A percentile compares a stretch with the other conserved stretches of the same genome.
These are phyloP conservation scores for Stictonetta naevosa DNA, from an alignment of 2,113 vertebrate genomes.

Conservation along the genomic window DNA sequence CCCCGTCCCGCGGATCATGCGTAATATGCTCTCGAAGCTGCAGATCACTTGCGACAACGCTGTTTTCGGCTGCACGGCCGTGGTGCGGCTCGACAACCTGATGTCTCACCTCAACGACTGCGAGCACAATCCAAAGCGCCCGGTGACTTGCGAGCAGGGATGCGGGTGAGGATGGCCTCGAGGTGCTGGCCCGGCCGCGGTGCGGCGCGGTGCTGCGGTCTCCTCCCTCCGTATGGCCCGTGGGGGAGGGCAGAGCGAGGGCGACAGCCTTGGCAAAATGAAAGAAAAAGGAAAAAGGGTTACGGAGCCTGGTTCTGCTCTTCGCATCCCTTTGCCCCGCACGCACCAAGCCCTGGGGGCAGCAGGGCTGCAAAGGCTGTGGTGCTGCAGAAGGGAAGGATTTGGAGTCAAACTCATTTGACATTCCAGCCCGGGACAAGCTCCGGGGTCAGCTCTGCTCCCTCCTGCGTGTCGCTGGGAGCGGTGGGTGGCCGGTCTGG, in stretches of 20 bases:
- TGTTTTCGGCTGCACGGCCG: conserved; percentile 91
- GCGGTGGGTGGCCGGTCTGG: neutral
- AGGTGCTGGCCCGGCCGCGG: neutral
- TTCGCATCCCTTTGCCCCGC: neutral
- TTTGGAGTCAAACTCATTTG: neutral
- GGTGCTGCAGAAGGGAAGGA: neutral
- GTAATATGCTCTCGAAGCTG: conserved; percentile 98
- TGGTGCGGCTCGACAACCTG: conserved; percentile 94
- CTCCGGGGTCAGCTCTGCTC: neutral
- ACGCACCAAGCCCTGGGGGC: fast-evolving
- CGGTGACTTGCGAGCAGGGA: conserved; percentile 95
- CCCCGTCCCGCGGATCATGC: conserved; percentile 98
- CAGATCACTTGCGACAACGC: conserved; percentile 98
- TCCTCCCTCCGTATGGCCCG: too few relatives aligned
- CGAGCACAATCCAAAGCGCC: conserved; percentile 97
- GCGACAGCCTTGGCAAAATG: neutral
- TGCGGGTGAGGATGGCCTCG: conserved; percentile 85
- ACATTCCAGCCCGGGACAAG: neutral
- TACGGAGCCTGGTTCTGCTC: neutral
- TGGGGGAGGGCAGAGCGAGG: neutral
- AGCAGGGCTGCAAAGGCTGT: fast-evolving
- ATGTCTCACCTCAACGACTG: conserved; percentile 97
- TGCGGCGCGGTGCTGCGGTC: neutral
- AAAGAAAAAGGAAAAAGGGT: fast-evolving
- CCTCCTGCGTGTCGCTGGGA: fast-evolving